phyloP scores from a whole-genome alignment of 2,113 vertebrate species.

The Podocnemis expansa region DNA sequence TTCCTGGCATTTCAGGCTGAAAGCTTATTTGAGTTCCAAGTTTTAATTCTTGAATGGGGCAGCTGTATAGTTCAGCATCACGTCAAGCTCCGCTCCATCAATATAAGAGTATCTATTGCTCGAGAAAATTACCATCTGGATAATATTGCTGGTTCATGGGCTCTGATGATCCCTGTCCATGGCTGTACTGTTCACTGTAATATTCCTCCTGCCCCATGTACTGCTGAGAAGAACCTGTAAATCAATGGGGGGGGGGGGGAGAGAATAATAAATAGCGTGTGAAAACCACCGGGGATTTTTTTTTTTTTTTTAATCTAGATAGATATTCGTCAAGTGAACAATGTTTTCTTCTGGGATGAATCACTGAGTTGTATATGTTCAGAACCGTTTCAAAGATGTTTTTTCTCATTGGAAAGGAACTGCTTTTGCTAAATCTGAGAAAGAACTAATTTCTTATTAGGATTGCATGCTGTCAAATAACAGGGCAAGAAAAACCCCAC shows the following conservation, averaged over 20 bases:
- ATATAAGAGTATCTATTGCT: neutral
- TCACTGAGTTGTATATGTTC: neutral
- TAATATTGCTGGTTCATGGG: constrained; percentile 95
- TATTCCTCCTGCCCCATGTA: constrained; percentile 96
- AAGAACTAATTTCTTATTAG: neutral
- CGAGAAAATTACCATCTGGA: constrained; percentile 87
- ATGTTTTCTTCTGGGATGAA: neutral
- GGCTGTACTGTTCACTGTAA: constrained; percentile 94
- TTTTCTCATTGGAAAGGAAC: neutral
- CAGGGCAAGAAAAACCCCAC: neutral
- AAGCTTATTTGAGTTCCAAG: neutral
- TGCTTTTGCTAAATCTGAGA: neutral
- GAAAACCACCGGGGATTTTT: neutral
- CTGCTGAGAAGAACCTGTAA: constrained; percentile 92
- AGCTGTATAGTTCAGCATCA: neutral
- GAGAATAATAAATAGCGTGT: neutral
- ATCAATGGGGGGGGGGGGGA: constrained; percentile 6
- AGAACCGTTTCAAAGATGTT: neutral
- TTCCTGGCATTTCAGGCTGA: neutral
- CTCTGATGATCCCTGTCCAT: constrained; percentile 90
- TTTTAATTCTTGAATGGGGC: neutral
- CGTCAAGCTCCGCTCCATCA: neutral
- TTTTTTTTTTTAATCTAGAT: neutral
- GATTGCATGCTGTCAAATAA: neutral
- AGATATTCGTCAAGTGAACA: neutral